Percentiles rank a stretch among this genome's conserved stretches.
Conservation (phyloP, 1,140 invertebrate species). For the Xylocopa sonorina region DNA sequence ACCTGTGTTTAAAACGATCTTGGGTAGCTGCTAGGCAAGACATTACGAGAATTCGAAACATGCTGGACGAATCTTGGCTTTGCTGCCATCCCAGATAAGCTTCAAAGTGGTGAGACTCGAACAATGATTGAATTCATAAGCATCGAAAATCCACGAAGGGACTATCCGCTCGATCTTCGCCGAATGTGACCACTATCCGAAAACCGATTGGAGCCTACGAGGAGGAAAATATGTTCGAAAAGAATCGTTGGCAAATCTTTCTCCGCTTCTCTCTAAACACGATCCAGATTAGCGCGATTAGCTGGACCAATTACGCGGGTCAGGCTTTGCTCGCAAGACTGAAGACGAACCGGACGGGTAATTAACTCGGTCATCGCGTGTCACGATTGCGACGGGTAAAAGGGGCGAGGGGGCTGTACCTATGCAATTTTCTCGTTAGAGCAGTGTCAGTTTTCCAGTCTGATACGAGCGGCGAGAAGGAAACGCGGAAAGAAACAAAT, state of each 20-base stretch:
- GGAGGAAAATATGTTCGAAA: too few species aligned
- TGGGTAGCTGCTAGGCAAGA: too few species aligned
- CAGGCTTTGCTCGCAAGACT: not conserved
- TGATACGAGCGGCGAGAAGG: not conserved
- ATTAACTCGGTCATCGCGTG: slow-evolving; percentile 26
- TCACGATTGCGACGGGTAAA: slow-evolving; percentile 33
- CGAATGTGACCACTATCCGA: too few species aligned
- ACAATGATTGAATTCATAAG: too few species aligned
- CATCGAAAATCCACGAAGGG: too few species aligned
- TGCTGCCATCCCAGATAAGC: too few species aligned
- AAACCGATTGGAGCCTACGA: too few species aligned
- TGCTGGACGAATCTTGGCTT: too few species aligned
- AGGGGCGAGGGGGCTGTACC: slow-evolving; percentile 17
- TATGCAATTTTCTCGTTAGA: slow-evolving; percentile 45
- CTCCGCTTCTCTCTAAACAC: not conserved
- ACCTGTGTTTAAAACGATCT: not conserved
- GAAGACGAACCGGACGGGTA: slow-evolving; percentile 19
- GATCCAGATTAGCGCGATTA: slow-evolving; percentile 26
- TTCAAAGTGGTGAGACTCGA: too few species aligned
- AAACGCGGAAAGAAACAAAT: slow-evolving; percentile 65
- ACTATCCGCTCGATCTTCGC: too few species aligned
- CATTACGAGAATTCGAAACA: too few species aligned
- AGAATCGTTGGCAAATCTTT: not conserved
- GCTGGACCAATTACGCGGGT: not conserved
- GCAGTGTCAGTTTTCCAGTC: slow-evolving; percentile 11